Conservation (phyloP, 2,797 vertebrate genomes). For the Echiichthys vipera region DNA sequence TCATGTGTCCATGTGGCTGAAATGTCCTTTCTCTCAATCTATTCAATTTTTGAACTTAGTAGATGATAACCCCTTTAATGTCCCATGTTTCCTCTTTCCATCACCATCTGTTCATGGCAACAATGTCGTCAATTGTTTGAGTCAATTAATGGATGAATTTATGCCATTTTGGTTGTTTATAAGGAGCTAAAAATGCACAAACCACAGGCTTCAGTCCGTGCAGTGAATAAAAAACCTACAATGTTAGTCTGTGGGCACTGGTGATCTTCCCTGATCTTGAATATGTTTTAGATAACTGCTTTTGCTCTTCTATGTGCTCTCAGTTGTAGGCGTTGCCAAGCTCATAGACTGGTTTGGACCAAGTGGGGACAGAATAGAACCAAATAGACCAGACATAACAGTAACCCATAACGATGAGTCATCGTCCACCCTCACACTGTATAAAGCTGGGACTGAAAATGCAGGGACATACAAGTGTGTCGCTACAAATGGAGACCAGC, state of each 20-base stretch:
- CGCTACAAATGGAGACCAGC: slow-evolving; percentile 88
- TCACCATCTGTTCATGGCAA: not conserved
- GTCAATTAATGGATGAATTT: not conserved
- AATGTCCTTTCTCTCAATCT: not conserved
- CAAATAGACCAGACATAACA: slow-evolving; percentile 91
- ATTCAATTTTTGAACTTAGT: slow-evolving; percentile 6
- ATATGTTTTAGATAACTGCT: slow-evolving; percentile 1
- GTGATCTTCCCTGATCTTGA: slow-evolving; percentile 12
- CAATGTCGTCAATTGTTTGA: not conserved
- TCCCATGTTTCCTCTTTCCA: not conserved
- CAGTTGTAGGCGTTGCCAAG: slow-evolving; percentile 92
- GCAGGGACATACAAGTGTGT: slow-evolving; percentile 97
- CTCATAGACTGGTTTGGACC: slow-evolving; percentile 97
- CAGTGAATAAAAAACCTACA: slow-evolving; percentile 16
- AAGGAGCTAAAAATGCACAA: slow-evolving; percentile 21
- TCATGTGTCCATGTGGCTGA: not conserved
- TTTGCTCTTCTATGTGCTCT: slow-evolving; percentile 47
- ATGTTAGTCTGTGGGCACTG: slow-evolving; percentile 28
- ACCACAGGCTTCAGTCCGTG: not conserved
- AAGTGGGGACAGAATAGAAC: slow-evolving; percentile 90
- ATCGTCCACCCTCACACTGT: slow-evolving; percentile 95
- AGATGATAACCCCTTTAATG: not conserved
- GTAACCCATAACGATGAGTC: slow-evolving; percentile 92
- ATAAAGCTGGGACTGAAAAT: slow-evolving; percentile 91
- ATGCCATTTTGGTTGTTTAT: not conserved